Base-by-base conservation (phyloP, 2,113 vertebrate genomes). In the Brachyhypopomus occidentalis region DNA sequence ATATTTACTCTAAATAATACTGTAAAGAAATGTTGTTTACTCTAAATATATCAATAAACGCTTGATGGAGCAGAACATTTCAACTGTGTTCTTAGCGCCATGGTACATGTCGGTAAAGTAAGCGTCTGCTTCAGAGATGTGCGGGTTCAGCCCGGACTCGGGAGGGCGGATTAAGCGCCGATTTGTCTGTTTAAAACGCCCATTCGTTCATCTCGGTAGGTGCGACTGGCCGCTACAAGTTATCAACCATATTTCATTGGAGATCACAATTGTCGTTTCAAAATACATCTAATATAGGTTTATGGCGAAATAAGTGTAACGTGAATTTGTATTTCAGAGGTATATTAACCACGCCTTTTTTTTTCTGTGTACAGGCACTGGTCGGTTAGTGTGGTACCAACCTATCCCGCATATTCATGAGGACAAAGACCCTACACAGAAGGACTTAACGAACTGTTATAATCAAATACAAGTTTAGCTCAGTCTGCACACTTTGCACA, bases 1-100 rank as follows among this genome's bases (percentile, higher is more conserved):
- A 94, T 94, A 59, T 63, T 92, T 58, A 67, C 72, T 41, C 22
- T 14, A 22, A 41, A 74, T 34, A 17, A 36, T n/a, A 38, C 45
- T 14, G 8, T 4, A 19, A 5, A 56, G 1, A 58, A 19, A 0
- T n/a, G 14, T 2, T 1, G 4, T 56, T 78, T 52, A 56, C n/a
- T 67, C 27, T 14, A 48, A 30, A 17, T 14, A 14, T 38, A 3
- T 17, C 20, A 25, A 62, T 45, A 27, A 48, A 64, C 41, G 25
- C n/a, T 60, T 60, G n/a, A 67, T 17, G 20, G 16, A 4, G 1
- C 55, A 22, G 19, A 6, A 59, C 72, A 58, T 74, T 20, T 59
- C 52, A 59, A 17, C 23, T 19, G 12, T 7, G 56, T 2, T 56
- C n/a, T 27, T 16, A 59, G 27, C 22, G 27, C 17, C 55, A 36